phyloP scores from a whole-genome alignment of 2,888 invertebrate species.

The Exephanes ischioxanthus region DNA sequence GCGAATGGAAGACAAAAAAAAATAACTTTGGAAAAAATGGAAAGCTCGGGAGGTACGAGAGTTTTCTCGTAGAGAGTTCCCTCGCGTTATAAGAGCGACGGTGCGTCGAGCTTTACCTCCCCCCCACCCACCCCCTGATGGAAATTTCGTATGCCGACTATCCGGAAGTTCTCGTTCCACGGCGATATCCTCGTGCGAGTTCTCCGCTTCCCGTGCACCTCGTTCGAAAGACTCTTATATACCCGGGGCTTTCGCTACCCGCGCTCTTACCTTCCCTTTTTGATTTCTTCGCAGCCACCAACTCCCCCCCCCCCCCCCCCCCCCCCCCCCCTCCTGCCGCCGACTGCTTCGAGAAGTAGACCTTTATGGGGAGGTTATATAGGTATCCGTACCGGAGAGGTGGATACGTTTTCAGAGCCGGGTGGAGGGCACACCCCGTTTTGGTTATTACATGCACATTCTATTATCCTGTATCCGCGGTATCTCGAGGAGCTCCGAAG shows the following conservation, averaged over 20 bases:
- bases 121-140: conserved; percentile 18
- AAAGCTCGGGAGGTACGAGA: conserved; percentile 66
- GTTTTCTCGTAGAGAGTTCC: conserved; percentile 65
- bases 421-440: conserved; percentile 64
- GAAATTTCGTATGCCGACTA: conserved; percentile 62
- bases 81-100: conserved; percentile 62
- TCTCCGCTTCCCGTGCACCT: conserved; percentile 50
- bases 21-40: conserved; percentile 70
- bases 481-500: conserved; percentile 57
- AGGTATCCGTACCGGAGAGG: not conserved
- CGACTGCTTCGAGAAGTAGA: conserved; percentile 42
- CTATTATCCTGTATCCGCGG: conserved; percentile 78
- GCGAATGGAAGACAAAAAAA: conserved; percentile 67
- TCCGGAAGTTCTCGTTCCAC: conserved; percentile 56
- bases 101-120: conserved; percentile 39
- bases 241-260: conserved; percentile 81
- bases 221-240: conserved; percentile 49
- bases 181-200: conserved; percentile 31
- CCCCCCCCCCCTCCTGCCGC: too few relatives aligned
- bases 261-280: conserved; percentile 81
- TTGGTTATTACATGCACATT: conserved; percentile 82
- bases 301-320: too few relatives aligned
- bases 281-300: conserved; percentile 45
- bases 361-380: conserved; percentile 36
- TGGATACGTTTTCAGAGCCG: conserved; percentile 6